These are phyloP conservation scores for Cervus canadensis DNA, from an alignment of 2,113 vertebrate species.

Conservation along the genomic window DNA sequence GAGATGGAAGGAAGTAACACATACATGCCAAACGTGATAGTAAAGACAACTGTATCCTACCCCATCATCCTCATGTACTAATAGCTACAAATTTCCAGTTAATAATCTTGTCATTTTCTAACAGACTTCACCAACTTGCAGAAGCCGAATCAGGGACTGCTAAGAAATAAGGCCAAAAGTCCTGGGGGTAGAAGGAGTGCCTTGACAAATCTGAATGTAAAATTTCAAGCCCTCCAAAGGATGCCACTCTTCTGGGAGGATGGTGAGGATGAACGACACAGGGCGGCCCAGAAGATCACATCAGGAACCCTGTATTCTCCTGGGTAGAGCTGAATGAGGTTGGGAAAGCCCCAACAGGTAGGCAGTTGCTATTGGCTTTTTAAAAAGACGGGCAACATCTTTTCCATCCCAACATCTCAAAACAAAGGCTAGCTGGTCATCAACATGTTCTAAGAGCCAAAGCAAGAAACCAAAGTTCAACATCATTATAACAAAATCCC, in stretches of 20 bases:
- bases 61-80: slow-evolving; percentile 21
- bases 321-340: slow-evolving; percentile 46
- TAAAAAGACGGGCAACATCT: slow-evolving; percentile 50
- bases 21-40: neutral
- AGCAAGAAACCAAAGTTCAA: slow-evolving; percentile 54
- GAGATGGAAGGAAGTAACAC: slow-evolving; percentile 48
- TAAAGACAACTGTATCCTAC: slow-evolving; percentile 16
- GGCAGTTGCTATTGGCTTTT: slow-evolving; percentile 55
- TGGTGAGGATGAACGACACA: slow-evolving; percentile 12
- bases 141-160: slow-evolving; percentile 18
- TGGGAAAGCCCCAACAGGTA: slow-evolving; percentile 52
- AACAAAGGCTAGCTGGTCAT: slow-evolving; percentile 52
- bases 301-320: slow-evolving; percentile 52
- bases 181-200: neutral
- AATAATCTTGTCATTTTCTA: slow-evolving; percentile 1
- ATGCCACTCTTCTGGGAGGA: neutral
- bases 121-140: slow-evolving; percentile 34
- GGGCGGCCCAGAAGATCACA: slow-evolving; percentile 39
- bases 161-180: slow-evolving; percentile 33
- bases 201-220: slow-evolving; percentile 1
- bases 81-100: slow-evolving; percentile 32
- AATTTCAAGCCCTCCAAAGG: slow-evolving; percentile 37
- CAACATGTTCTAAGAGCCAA: slow-evolving; percentile 54
- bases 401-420: slow-evolving; percentile 54
- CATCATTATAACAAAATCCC: slow-evolving; percentile 51